Percentiles rank a stretch among this genome's conserved stretches.
Conservation (phyloP, 1,140 invertebrate species). For the Cryptotermes secundus region DNA sequence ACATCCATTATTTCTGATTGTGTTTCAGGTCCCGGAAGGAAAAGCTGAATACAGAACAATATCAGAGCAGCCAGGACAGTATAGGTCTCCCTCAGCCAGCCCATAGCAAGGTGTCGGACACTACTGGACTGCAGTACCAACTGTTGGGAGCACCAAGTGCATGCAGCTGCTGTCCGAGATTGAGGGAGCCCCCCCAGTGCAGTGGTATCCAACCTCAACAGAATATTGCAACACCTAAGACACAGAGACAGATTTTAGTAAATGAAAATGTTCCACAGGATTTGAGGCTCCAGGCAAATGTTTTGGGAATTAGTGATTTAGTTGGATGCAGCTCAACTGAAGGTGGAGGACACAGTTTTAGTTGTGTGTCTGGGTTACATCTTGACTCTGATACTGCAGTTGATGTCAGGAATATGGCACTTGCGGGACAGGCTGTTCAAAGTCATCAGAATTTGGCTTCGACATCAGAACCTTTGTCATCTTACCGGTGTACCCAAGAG, state of each 20-base stretch:
- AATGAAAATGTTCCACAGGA: neutral
- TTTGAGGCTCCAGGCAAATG: neutral
- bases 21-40: conserved; percentile 33
- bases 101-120: neutral
- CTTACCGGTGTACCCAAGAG: neutral
- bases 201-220: neutral
- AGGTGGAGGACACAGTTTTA: neutral
- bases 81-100: neutral
- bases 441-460: neutral
- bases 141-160: neutral
- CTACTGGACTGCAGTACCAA: neutral
- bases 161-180: neutral
- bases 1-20: neutral
- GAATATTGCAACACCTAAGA: neutral
- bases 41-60: conserved; percentile 34
- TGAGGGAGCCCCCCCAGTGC: neutral
- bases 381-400: neutral
- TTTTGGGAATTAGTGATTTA: neutral
- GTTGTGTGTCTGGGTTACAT: neutral
- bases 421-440: neutral
- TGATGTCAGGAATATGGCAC: neutral
- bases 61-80: neutral
- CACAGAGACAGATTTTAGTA: neutral
- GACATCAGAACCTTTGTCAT: neutral
- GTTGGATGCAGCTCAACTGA: neutral